phyloP scores from a whole-genome alignment of 53 echinoderm and acorn worm species.

The Actinopyga echinites region DNA sequence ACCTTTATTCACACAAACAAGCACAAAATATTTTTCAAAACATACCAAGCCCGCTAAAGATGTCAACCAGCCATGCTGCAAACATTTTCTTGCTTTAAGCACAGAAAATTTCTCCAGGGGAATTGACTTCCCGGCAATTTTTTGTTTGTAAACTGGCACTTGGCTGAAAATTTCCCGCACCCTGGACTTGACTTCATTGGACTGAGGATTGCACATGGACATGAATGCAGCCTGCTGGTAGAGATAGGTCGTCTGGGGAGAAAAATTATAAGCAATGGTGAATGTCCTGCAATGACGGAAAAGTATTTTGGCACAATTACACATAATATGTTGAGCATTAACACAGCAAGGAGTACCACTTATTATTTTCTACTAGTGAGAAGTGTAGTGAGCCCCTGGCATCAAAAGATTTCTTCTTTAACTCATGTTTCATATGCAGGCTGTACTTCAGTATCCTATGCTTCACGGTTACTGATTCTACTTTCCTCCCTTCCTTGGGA shows the following conservation, averaged over 20 bases:
- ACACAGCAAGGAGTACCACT: no score
- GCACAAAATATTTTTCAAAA: not conserved
- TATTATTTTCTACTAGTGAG: no score
- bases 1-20: no score
- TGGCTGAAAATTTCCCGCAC: slow-evolving; percentile 71
- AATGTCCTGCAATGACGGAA: not conserved
- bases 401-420: no score
- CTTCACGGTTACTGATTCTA: no score
- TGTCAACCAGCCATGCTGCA: slow-evolving; percentile 73
- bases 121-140: slow-evolving; percentile 96
- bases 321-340: no score
- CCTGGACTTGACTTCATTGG: slow-evolving; percentile 49
- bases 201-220: slow-evolving; percentile 76
- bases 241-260: slow-evolving; percentile 77
- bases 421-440: no score
- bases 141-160: slow-evolving; percentile 88
- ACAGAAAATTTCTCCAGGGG: slow-evolving; percentile 95
- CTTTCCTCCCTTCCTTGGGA: no score
- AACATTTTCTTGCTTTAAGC: slow-evolving; percentile 78
- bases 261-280: not conserved
- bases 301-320: not conserved
- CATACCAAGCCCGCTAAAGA: slow-evolving; percentile 93
- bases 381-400: no score
- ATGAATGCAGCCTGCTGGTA: slow-evolving; percentile 93
- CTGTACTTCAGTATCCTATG: no score